These are phyloP conservation scores for Abrostola triplasia DNA, from an alignment of 2,888 invertebrate genomes.

Conservation along the genomic window DNA sequence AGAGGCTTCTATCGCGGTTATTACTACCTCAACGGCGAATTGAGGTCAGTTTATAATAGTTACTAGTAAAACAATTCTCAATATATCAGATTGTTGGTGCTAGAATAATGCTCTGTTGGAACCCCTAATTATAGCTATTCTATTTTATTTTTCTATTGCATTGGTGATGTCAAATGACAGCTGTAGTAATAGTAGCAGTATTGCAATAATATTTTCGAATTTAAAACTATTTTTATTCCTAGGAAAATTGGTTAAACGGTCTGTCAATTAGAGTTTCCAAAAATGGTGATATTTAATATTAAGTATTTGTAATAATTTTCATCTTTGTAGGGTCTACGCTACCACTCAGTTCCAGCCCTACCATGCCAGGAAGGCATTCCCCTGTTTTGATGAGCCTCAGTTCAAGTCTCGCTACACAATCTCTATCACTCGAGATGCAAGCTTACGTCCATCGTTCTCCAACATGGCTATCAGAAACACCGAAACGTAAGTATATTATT, in stretches of 20 bases:
- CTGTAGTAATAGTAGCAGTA: not conserved
- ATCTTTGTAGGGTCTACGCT: conserved; percentile 75
- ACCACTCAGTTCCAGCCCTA: conserved; percentile 94
- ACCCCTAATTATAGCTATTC: too few relatives aligned
- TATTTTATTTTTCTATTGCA: too few relatives aligned
- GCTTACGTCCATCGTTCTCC: conserved; percentile 87
- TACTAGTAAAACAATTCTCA: not conserved
- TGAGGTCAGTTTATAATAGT: conserved; percentile 62
- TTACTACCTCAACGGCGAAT: conserved; percentile 68
- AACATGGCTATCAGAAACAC: conserved; percentile 89
- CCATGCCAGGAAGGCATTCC: conserved; percentile 94
- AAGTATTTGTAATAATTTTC: not conserved
- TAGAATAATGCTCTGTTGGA: too few relatives aligned
- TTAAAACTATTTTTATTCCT: not conserved
- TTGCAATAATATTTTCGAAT: not conserved
- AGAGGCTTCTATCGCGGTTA: conserved; percentile 84
- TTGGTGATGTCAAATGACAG: too few relatives aligned
- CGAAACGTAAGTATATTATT: conserved; percentile 64
- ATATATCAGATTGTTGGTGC: too few relatives aligned
- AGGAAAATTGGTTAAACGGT: too few relatives aligned
- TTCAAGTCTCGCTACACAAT: conserved; percentile 93
- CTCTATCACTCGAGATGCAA: conserved; percentile 88
- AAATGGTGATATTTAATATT: too few relatives aligned
- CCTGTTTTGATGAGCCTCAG: conserved; percentile 96
- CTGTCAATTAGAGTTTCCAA: too few relatives aligned